Evolutionary conservation across 1,140 invertebrate genomes (phyloP).

Genomic region (Amphibalanus amphitrite): DNA sequence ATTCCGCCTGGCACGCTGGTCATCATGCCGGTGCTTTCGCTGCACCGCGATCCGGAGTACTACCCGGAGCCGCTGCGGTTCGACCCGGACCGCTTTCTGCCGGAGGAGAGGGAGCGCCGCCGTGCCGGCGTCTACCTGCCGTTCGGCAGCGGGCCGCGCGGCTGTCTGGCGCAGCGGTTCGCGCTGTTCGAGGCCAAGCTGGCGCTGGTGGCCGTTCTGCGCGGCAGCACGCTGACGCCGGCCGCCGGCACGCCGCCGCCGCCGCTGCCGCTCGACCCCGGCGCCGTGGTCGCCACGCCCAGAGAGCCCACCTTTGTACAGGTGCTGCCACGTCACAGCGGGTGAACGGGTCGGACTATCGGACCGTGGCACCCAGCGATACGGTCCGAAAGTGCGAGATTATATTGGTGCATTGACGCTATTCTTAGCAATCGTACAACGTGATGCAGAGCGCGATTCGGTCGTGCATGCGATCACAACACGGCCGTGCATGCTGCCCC

Average conservation of each 20-base stretch:
- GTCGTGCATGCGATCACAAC: too few relatives aligned
- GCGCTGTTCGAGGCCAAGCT: constrained; percentile 46
- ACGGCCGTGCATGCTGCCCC: too few relatives aligned
- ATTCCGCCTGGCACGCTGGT: constrained; percentile 15
- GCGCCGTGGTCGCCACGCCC: too few relatives aligned
- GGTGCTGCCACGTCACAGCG: too few relatives aligned
- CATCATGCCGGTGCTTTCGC: constrained; percentile 18
- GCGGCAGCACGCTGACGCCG: constrained; percentile 10
- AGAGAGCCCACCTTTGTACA: too few relatives aligned
- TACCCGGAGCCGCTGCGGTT: constrained; percentile 53
- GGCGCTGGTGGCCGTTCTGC: constrained; percentile 27
- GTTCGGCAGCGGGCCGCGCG: constrained; percentile 52
- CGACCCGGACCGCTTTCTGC: constrained; percentile 56
- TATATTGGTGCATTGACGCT: too few relatives aligned
- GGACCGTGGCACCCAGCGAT: too few relatives aligned
- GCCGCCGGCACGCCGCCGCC: too few relatives aligned
- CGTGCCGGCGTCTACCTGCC: constrained; percentile 49
- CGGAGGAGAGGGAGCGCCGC: constrained; percentile 35
- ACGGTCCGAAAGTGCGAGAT: too few relatives aligned
- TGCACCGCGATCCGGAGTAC: constrained; percentile 45
- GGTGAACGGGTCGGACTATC: too few relatives aligned
- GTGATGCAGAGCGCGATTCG: too few relatives aligned
- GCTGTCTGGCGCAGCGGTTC: constrained; percentile 43
- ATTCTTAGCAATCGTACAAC: too few relatives aligned
- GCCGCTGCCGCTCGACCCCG: background rate